Base-by-base conservation (phyloP, 2,888 invertebrate species). In the Sinodicranocentrus sp. region DNA sequence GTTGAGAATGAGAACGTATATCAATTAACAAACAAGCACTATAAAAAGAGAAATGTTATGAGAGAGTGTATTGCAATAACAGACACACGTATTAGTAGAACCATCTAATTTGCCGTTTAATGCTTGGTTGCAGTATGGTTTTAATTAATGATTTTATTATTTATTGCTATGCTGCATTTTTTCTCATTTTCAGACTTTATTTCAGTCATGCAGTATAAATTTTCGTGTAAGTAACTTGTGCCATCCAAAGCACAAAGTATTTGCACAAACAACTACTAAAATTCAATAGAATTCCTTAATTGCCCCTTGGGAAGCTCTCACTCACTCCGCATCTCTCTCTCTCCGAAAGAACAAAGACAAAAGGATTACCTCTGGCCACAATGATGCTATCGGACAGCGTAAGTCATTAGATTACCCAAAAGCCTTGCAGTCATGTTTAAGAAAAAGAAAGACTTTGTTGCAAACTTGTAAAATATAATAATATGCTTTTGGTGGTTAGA, bases 311-410 rank as follows among this genome's bases (percentile, higher is more conserved):
- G n/a, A 39, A 39, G 26, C 19, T 17, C 10, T 10, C 3, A n/a
- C 17, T n/a, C 48, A 39, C 6, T 15, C 25, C 33, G 54, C 3
- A n/a, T n/a, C n/a, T 52, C 43, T 25, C 52, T 25, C 25, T 48
- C 39, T 15, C 26, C 23, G 10, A 23, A 13, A 68, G n/a, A 21
- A 68, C 68, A 71, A 25, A 68, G 26, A 68, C 28, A 44, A 26
- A 48, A 48, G 21, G 65, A 52, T 67, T 67, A 39, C 43, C 65
- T 19, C 15, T 70, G 21, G 15, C 39, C 57, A 71, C 17, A 61
- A 73, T 73, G 72, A 73, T 73, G 72, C 61, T 19, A 73, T 73
- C 72, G 43, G 72, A 73, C 59, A 73, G 72, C 44, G 72, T 73
- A 73, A 73, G 72, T 73, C 43, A 8, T 28, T 6, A n/a, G 13